Percentiles rank a stretch among this genome's conserved stretches.
phyloP scores from a whole-genome alignment of 2,113 vertebrate species.

The Colius striatus region DNA sequence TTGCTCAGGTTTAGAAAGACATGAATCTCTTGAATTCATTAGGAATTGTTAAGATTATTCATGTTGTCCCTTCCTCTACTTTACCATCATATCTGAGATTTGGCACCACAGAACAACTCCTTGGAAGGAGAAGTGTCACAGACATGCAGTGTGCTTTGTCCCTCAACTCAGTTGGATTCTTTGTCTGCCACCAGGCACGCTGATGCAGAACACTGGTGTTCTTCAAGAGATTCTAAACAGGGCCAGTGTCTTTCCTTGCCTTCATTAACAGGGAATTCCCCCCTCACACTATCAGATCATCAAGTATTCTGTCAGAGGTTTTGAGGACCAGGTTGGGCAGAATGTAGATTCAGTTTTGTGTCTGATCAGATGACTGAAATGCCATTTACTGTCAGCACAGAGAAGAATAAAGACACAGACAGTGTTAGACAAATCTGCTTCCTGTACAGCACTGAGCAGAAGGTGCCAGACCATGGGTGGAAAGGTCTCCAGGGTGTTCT shows the following conservation, averaged over 20 bases:
- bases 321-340: not conserved
- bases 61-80: not conserved
- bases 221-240: not conserved
- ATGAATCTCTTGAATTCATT: not conserved
- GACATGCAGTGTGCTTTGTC: not conserved
- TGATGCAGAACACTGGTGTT: not conserved
- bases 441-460: not conserved
- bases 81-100: not conserved
- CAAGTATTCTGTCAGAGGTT: not conserved
- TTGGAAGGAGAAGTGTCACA: not conserved
- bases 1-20: not conserved
- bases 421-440: not conserved
- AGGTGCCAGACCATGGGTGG: not conserved
- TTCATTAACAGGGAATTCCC: not conserved
- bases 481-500: not conserved
- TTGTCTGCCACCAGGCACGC: not conserved
- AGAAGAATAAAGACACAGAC: not conserved
- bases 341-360: not conserved
- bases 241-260: not conserved
- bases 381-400: not conserved
- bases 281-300: not conserved
- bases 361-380: not conserved
- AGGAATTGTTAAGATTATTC: not conserved
- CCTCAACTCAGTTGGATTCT: not conserved
- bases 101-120: accelerated